phyloP scores from a whole-genome alignment of 2,113 vertebrate genomes.

The Corythornis madagascariensis region DNA sequence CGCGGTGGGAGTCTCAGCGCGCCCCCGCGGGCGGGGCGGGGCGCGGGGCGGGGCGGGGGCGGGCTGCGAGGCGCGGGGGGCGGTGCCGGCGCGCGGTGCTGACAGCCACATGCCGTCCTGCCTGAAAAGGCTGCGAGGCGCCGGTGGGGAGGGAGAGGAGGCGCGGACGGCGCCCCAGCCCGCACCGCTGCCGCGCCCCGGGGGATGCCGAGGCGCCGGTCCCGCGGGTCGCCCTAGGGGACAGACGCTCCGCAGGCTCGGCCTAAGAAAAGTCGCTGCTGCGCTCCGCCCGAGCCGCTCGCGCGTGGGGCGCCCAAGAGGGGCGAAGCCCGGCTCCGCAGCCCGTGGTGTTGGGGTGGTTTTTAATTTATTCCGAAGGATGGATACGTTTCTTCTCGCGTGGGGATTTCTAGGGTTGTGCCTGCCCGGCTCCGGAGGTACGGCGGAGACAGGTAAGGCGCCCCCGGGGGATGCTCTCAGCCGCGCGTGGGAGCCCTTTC shows the following conservation, averaged over 20 bases:
- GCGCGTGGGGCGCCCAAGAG: constrained; percentile 1
- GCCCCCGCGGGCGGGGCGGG: no score
- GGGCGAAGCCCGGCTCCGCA: not conserved
- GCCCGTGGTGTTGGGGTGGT: not conserved
- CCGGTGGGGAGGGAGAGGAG: constrained; percentile 60
- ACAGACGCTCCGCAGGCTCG: not conserved
- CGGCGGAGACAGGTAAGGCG: constrained; percentile 85
- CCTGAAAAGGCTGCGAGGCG: constrained; percentile 70
- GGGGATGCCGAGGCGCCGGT: constrained; percentile 9
- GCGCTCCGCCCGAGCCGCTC: not conserved
- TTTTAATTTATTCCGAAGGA: constrained; percentile 42
- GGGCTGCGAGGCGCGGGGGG: no score
- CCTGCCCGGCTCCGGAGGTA: constrained; percentile 73
- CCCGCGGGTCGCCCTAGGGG: constrained; percentile 7
- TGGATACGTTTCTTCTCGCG: constrained; percentile 85
- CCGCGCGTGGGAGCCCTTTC: not conserved
- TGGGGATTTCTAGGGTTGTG: constrained; percentile 84
- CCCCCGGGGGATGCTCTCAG: not conserved
- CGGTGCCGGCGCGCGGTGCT: no score
- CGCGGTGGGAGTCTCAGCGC: no score
- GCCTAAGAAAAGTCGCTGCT: not conserved
- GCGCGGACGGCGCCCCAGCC: not conserved
- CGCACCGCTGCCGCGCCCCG: not conserved
- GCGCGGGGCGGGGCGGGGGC: no score
- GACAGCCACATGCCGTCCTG: not conserved